Evolutionary conservation across 2,797 vertebrate genomes (phyloP).

Genomic region (Perodicticus potto): DNA sequence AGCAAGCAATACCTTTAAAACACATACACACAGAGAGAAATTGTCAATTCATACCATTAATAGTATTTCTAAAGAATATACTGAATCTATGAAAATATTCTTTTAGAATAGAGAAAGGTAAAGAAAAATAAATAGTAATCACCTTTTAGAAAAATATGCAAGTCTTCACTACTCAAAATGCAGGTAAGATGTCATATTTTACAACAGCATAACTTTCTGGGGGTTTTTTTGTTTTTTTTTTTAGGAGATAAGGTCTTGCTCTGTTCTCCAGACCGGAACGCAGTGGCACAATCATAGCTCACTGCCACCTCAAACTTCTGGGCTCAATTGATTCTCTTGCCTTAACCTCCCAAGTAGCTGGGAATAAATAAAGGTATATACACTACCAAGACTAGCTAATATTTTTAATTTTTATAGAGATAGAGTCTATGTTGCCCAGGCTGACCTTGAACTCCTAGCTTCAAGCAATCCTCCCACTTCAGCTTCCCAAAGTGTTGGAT

Average conservation of each 20-base stretch:
- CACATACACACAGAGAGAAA: slow-evolving; percentile 46
- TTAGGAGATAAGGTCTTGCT: not conserved
- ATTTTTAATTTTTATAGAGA: not conserved
- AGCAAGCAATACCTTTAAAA: slow-evolving; percentile 94
- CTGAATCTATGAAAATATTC: slow-evolving; percentile 30
- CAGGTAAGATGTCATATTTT: slow-evolving; percentile 32
- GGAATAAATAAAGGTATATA: not conserved
- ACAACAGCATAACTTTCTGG: not conserved
- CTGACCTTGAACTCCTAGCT: not conserved
- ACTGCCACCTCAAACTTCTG: not conserved
- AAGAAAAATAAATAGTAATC: slow-evolving; percentile 59
- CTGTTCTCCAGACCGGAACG: not conserved
- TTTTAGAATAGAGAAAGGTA: not conserved
- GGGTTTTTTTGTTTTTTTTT: not conserved
- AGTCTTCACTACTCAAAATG: slow-evolving; percentile 49
- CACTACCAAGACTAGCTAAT: not conserved
- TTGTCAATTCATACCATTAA: slow-evolving; percentile 64
- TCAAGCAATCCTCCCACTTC: not conserved
- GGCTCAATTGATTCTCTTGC: not conserved
- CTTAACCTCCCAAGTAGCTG: not conserved
- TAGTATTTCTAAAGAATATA: slow-evolving; percentile 65
- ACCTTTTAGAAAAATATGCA: slow-evolving; percentile 54
- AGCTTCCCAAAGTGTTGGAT: not conserved
- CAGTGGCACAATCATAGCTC: not conserved
- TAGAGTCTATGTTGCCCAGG: not conserved